Conservation (phyloP, 2,797 vertebrate species). For the Mormyrus proboscirostris region DNA sequence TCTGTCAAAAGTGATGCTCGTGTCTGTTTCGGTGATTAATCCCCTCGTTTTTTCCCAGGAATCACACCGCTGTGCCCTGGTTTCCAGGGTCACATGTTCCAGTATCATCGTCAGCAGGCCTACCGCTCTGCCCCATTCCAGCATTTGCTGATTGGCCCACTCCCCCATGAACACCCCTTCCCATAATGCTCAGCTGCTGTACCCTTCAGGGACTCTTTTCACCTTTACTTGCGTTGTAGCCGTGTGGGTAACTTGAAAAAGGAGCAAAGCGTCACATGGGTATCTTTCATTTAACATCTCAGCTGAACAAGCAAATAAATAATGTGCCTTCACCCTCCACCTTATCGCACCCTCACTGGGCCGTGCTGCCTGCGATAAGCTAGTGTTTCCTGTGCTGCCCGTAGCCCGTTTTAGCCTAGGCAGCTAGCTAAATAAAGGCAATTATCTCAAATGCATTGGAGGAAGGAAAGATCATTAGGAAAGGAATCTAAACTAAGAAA, state of each 20-base stretch:
- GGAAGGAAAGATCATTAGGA: constrained; percentile 37
- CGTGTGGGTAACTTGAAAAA: not conserved
- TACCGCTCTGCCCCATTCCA: not conserved
- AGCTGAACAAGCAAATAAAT: not conserved
- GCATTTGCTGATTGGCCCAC: not conserved
- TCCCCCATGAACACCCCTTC: not conserved
- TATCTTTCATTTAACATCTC: not conserved
- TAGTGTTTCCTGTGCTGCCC: constrained; percentile 29
- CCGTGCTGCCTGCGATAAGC: constrained; percentile 16
- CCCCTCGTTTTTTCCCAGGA: not conserved
- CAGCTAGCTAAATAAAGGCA: constrained; percentile 25
- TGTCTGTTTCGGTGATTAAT: not conserved
- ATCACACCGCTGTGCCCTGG: not conserved
- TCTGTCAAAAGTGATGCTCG: not conserved
- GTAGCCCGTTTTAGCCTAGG: constrained; percentile 13
- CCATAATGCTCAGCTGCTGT: not conserved
- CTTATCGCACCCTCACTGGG: not conserved
- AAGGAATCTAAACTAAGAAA: constrained; percentile 25
- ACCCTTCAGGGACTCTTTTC: not conserved
- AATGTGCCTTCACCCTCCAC: not conserved
- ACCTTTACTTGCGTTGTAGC: not conserved
- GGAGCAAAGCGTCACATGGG: not conserved
- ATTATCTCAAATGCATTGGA: constrained; percentile 26
- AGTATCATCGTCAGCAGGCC: not conserved
- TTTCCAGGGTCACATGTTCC: not conserved